A percentile compares a stretch with the other conserved stretches of the same genome.
These are phyloP conservation scores for Herminia tarsipennalis DNA, from an alignment of 2,888 invertebrate species.

Conservation along the genomic window DNA sequence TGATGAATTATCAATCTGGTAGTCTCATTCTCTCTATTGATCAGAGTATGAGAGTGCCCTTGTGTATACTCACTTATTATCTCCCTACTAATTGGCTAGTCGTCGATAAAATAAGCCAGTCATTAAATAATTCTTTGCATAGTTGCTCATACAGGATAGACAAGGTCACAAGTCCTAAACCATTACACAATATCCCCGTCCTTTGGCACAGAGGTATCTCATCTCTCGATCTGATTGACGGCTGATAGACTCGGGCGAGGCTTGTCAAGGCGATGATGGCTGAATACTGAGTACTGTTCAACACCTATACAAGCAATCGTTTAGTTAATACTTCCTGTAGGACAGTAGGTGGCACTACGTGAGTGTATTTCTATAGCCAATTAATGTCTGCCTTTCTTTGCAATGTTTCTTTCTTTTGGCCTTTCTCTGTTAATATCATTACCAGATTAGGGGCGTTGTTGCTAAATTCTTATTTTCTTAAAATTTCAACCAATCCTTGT, in stretches of 20 bases:
- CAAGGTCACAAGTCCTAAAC: too few relatives aligned
- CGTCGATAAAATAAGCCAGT: too few relatives aligned
- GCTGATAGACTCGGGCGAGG: background rate
- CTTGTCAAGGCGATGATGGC: background rate
- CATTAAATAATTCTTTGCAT: too few relatives aligned
- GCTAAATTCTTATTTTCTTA: too few relatives aligned
- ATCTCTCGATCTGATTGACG: slow-evolving; percentile 1
- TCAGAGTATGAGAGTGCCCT: too few relatives aligned
- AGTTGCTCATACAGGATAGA: too few relatives aligned
- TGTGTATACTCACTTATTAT: too few relatives aligned
- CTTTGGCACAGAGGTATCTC: slow-evolving; percentile 1
- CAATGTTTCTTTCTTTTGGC: background rate
- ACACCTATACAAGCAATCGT: slow-evolving; percentile 5
- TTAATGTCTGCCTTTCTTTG: slow-evolving; percentile 1
- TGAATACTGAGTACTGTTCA: slow-evolving; percentile 9
- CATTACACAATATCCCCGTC: background rate
- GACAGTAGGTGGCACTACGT: background rate
- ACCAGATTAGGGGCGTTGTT: too few relatives aligned
- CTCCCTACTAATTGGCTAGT: too few relatives aligned
- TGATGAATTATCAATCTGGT: too few relatives aligned
- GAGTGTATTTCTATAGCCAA: slow-evolving; percentile 6
- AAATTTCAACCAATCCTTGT: too few relatives aligned
- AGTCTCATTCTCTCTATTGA: too few relatives aligned
- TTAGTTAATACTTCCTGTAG: slow-evolving; percentile 19
- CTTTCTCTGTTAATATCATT: background rate